Conservation (phyloP, 2,888 invertebrate species). For the Itoplectis maculator region DNA sequence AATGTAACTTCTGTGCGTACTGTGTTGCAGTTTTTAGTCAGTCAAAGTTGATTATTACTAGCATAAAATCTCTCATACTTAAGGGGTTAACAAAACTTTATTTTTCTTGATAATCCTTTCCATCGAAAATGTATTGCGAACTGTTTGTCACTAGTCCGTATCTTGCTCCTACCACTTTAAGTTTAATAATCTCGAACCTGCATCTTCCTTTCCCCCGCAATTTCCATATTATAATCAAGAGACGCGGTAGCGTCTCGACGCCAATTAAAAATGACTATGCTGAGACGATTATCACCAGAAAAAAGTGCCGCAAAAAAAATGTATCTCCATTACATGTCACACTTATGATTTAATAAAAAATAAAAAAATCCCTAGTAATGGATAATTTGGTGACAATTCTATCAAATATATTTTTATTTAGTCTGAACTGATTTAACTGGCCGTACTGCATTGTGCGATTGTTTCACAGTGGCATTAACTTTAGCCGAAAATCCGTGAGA, state of each 20-base stretch:
- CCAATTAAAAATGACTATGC: background rate
- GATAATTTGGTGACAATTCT: background rate
- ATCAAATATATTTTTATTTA: background rate
- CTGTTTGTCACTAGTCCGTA: background rate
- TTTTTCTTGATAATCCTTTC: background rate
- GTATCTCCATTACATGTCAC: background rate
- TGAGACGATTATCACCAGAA: background rate
- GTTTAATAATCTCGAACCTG: background rate
- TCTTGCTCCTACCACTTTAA: background rate
- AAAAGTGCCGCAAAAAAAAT: background rate
- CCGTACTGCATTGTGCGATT: background rate
- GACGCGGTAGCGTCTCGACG: too few relatives aligned
- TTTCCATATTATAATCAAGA: constrained; percentile 9
- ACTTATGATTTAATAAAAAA: background rate
- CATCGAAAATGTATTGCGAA: background rate
- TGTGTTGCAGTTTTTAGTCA: too few relatives aligned
- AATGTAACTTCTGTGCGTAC: too few relatives aligned
- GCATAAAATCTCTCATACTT: too few relatives aligned
- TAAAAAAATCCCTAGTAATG: background rate
- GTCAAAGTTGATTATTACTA: background rate
- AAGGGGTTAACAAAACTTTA: background rate
- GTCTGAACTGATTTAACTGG: background rate
- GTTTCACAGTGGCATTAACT: constrained; percentile 8
- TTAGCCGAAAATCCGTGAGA: constrained; percentile 26
- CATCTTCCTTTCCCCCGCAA: background rate